Base-by-base conservation (phyloP, 2,888 invertebrate genomes). In the Eupithecia tripunctaria region DNA sequence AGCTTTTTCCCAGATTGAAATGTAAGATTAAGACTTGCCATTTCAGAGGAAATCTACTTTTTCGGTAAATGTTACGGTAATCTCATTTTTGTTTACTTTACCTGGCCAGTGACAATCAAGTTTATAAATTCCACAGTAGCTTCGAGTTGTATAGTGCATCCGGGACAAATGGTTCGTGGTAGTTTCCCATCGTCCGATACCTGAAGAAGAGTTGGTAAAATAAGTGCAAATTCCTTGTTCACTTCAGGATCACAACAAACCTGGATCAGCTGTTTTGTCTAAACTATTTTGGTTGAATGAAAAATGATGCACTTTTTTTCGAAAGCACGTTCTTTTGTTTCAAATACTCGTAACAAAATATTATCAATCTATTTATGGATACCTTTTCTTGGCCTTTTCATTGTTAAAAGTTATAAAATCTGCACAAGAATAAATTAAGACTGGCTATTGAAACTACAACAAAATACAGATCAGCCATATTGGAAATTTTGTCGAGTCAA, bases 111-210 rank as follows among this genome's bases (percentile, higher is more conserved):
- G 70, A 96, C 93, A 78, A 97, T 95, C 25, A 97, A 89, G 80
- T 96, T 96, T 81, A 97, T 95, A 88, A 97, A 97, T 82, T 96
- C 96, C 71, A 96, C 96, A 29, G 97, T 96, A 62, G 97, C 96
- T 86, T 97, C 96, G 80, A 97, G 85, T 85, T 97, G 97, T 73
- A 97, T 96, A 76, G 96, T 96, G 83, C 97, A 97, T 59, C 96
- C 96, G 12, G 96, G 96, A 84, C 97, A 97, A 80, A 97, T 96
- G 27, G 96, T 96, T 69, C 96, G 95, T 2, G 97, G 97, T 78
- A 96, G 93, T 83, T 95, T 95, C 0, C 96, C 96, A 93, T 97
- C 96, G 86, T 96, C 95, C 69, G 92, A 90, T 38, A 97, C 95
- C 97, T 97, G 84, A 63, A 36, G 51, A n/a, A 72, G 36, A 68